Base-by-base conservation (phyloP, 1,140 invertebrate species). In the Drosophila bocqueti region DNA sequence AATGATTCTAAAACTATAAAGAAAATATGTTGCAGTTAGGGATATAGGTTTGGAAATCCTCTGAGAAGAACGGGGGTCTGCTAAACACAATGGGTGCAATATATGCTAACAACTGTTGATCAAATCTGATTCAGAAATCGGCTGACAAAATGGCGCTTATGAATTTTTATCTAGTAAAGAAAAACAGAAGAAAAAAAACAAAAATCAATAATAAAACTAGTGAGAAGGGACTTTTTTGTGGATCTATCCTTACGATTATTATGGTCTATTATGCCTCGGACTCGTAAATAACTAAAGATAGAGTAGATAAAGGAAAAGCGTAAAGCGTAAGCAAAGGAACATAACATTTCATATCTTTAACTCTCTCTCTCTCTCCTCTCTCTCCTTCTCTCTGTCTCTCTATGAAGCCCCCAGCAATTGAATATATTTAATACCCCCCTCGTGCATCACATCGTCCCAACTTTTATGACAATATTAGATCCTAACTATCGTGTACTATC, bases 391-490 rank as follows among this genome's bases (percentile, higher is more conserved):
- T 55, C 54, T 40, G 54, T 55, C 54, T 72, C 43, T 67, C 31
- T 55, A n/a, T 46, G 11, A 18, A 40, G 54, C 42, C 55, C 55
- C 55, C 55, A 60, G 42, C 62, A 71, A 38, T 67, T 36, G 9
- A 45, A 36, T 50, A 36, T 52, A 66, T 54, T 68, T 57, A 71
- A 45, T 46, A 40, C 40, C 67, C 40, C 67, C 67, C 34, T 63
- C 21, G 34, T 16, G 57, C 64, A 59, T 61, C 55, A 40, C 71
- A 66, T 64, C 65, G 52, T 55, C 63, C 59, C 42, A 76, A 79
- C 77, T 84, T 89, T 84, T 80, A 90, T 84, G 84, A 89, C 84
- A 89, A 89, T 89, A 89, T 89, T 89, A 89, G 84, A 90, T 69
- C 84, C 84, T 89, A 89, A 84, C 77, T 74, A 81, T 65, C 47